These are phyloP conservation scores for Danionella cerebrum DNA, from an alignment of 2,113 vertebrate genomes.

Conservation along the genomic window DNA sequence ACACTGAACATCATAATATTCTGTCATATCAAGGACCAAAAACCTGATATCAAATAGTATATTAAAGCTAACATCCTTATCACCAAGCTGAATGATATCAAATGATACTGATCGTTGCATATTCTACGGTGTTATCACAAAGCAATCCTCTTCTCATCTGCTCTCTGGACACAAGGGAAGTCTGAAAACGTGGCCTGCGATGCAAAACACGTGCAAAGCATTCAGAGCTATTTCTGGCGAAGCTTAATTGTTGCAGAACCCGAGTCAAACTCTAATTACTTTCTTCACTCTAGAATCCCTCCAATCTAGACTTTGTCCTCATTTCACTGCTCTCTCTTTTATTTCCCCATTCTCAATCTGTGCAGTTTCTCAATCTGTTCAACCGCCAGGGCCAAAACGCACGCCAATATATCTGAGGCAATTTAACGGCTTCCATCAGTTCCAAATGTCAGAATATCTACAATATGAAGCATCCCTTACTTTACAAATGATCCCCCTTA, in stretches of 20 bases:
- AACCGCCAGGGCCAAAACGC: not conserved
- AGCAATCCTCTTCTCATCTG: not conserved
- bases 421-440: too few relatives aligned
- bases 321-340: not conserved
- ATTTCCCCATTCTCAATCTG: not conserved
- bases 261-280: constrained; percentile 11
- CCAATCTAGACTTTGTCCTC: not conserved
- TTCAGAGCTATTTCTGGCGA: not conserved
- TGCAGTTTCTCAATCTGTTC: not conserved
- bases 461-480: too few relatives aligned
- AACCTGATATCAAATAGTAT: not conserved
- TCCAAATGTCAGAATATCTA: too few relatives aligned
- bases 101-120: not conserved
- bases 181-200: not conserved
- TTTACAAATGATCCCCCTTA: too few relatives aligned
- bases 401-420: too few relatives aligned
- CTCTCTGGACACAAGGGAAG: not conserved
- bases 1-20: too few relatives aligned
- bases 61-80: not conserved
- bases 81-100: not conserved
- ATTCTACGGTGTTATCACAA: not conserved
- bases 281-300: not conserved
- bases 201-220: not conserved
- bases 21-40: not conserved
- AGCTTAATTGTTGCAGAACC: not conserved